These are phyloP conservation scores for Hartigia nigra DNA, from an alignment of 2,888 invertebrate species.

Conservation along the genomic window DNA sequence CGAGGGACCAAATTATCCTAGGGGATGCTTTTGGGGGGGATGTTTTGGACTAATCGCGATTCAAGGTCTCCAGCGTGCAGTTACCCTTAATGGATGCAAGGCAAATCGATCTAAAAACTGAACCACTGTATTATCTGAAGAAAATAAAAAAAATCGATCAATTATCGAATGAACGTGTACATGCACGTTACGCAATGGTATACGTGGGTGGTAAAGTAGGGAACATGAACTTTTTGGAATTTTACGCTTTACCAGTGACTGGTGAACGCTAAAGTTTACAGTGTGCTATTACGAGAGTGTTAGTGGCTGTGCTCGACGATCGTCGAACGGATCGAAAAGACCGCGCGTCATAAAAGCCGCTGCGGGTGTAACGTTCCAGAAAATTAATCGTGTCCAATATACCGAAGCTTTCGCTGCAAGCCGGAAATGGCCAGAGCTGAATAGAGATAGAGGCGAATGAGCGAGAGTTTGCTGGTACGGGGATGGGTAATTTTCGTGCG, in stretches of 20 bases:
- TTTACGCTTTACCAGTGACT: neutral
- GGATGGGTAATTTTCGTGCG: constrained; percentile 62
- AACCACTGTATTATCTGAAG: neutral
- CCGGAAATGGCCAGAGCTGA: neutral
- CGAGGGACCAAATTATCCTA: constrained; percentile 1
- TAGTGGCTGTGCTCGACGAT: neutral
- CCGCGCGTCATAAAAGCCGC: constrained; percentile 28
- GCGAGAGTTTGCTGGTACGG: constrained; percentile 17
- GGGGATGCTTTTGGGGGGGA: constrained; percentile 12
- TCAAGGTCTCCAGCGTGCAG: constrained; percentile 47
- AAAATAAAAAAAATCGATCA: neutral
- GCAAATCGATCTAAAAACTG: neutral
- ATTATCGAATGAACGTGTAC: neutral
- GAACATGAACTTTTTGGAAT: neutral
- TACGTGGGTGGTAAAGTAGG: neutral
- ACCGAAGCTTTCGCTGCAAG: constrained; percentile 30
- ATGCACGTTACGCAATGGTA: neutral
- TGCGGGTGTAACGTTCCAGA: constrained; percentile 58
- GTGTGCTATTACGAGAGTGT: neutral
- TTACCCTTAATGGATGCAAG: constrained; percentile 50
- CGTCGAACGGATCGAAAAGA: neutral
- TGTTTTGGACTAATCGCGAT: constrained; percentile 32
- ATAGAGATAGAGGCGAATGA: constrained; percentile 8
- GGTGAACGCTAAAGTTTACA: neutral
- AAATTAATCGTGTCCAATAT: constrained; percentile 62